These are phyloP conservation scores for Paralichthys olivaceus DNA, from an alignment of 2,113 vertebrate genomes.

Conservation along the genomic window DNA sequence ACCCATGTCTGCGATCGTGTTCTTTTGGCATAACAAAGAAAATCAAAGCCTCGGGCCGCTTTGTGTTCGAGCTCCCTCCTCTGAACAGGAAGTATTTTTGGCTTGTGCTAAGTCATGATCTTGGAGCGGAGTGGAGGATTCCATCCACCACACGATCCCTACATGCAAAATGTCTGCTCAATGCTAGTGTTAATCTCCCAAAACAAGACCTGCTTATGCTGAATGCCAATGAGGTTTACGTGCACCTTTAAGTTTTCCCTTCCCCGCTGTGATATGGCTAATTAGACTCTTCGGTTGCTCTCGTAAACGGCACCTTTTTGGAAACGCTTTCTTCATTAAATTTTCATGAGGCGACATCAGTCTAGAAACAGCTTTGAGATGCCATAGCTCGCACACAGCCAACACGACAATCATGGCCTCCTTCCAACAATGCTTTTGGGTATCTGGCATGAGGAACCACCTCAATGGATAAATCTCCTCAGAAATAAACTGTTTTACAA, in stretches of 20 bases:
- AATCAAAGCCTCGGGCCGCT: slow-evolving; percentile 53
- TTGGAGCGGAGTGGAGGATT: slow-evolving; percentile 39
- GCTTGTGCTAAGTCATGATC: slow-evolving; percentile 34
- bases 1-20: slow-evolving; percentile 31
- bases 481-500: slow-evolving; percentile 68
- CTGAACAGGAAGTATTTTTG: slow-evolving; percentile 52
- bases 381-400: slow-evolving; percentile 62
- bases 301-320: slow-evolving; percentile 70
- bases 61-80: slow-evolving; percentile 41
- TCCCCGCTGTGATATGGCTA: slow-evolving; percentile 64
- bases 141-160: slow-evolving; percentile 6
- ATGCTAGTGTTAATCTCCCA: slow-evolving; percentile 49
- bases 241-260: slow-evolving; percentile 61
- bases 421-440: slow-evolving; percentile 87
- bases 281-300: slow-evolving; percentile 68
- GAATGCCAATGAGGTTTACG: slow-evolving; percentile 54
- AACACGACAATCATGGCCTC: slow-evolving; percentile 72
- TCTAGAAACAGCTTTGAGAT: slow-evolving; percentile 73
- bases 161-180: slow-evolving; percentile 44
- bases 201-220: slow-evolving; percentile 50
- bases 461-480: slow-evolving; percentile 72
- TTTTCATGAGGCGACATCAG: slow-evolving; percentile 77
- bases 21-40: slow-evolving; percentile 53
- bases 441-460: slow-evolving; percentile 84
- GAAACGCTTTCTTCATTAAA: slow-evolving; percentile 67